Evolutionary conservation across 2,797 vertebrate species (phyloP), one percentile per base, ranked within the genome.

Genomic region (Corythornis leucogaster): DNA sequence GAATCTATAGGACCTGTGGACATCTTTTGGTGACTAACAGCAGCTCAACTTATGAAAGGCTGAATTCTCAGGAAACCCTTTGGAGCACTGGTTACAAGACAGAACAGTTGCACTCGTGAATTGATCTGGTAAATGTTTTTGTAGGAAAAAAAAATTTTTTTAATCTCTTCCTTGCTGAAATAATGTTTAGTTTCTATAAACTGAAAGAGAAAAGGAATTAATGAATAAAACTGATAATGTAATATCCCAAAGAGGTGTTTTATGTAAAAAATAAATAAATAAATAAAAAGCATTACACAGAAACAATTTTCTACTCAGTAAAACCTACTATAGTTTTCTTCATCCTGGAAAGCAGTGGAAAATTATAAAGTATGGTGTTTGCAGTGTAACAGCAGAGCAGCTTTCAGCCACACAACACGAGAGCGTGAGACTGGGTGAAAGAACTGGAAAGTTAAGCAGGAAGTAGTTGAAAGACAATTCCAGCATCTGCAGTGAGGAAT

Each of bases 391-490:
- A 79, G 38, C 85, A 69, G 33, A 30, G 8, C 20, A 25, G 33
- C 67, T 57, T 57, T 67, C 48, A 80, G 66, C 70, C 79, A 46
- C 54, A 46, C 46, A 79, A 73, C 61, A 84, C 35, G 58, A 50
- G 59, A 80, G 24, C 6, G 3, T 67, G 78, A 80, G 46, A 83
- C 54, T 42, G 63, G 53, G 54, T 57, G 69, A 71, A 70, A 87
- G 35, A 85, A 92, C 84, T 62, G 68, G 14, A 17, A 78, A 74
- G 50, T 59, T 90, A 80, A 75, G 78, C 76, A 87, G 46, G 75
- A 94, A 91, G 73, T 63, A 78, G 40, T 57, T 80, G 64, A 68
- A 59, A 89, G 42, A 81, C 69, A 92, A 90, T 83, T 62, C 46
- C 51, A 46, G 53, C 43, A 84, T 85, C 59, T 86, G 58, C 33